Conservation (phyloP, 2,797 vertebrate species). For the Hafferia zeledoni region DNA sequence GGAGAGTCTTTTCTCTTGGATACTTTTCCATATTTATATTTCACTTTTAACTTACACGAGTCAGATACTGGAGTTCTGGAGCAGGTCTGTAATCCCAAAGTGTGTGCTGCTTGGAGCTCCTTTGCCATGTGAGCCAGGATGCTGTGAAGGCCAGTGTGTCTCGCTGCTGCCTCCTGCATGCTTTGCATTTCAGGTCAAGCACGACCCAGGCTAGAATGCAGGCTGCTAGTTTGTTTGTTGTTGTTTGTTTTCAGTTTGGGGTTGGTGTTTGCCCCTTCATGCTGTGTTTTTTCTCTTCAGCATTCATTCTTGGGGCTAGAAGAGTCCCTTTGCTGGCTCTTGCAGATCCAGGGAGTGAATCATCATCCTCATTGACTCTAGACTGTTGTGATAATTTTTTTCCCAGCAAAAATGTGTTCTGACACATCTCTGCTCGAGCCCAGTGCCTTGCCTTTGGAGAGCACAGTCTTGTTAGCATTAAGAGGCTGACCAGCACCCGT, state of each 20-base stretch:
- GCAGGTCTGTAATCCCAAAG: not conserved
- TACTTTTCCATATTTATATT: not conserved
- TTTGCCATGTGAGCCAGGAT: not conserved
- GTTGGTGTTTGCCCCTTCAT: not conserved
- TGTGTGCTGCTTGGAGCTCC: not conserved
- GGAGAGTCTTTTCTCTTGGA: not conserved
- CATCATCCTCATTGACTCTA: not conserved
- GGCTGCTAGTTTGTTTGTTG: not conserved
- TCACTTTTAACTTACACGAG: not conserved
- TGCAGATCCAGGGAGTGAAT: not conserved
- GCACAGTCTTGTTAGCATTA: not conserved
- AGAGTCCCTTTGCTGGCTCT: not conserved
- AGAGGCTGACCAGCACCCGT: not conserved
- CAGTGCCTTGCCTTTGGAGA: not conserved
- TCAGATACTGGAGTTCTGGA: not conserved
- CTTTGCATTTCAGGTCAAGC: not conserved
- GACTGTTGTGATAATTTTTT: not conserved
- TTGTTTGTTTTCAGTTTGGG: not conserved
- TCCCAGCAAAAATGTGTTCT: not conserved
- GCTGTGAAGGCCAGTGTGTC: not conserved
- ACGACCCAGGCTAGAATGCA: not conserved
- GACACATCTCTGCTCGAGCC: not conserved
- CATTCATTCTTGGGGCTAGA: not conserved
- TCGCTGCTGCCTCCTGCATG: not conserved
- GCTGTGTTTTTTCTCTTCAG: not conserved